Percentiles rank a stretch among this genome's conserved stretches.
Conservation (phyloP, 1,140 invertebrate species). For the Diplogasteroides magnus region DNA sequence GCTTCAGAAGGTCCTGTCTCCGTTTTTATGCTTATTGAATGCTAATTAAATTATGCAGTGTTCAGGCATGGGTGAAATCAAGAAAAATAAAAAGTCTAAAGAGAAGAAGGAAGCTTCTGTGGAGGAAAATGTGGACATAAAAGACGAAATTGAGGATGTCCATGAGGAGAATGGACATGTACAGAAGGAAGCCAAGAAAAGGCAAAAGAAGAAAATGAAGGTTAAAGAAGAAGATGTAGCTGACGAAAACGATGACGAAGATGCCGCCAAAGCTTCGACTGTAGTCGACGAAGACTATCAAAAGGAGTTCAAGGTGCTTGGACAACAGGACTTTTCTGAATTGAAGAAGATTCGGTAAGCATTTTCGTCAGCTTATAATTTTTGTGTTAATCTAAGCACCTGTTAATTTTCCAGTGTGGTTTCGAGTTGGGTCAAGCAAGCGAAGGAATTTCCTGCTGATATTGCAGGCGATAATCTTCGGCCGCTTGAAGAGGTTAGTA, state of each 20-base stretch:
- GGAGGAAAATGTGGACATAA: too few relatives aligned
- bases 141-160: too few relatives aligned
- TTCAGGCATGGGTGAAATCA: background rate
- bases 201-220: background rate
- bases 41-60: too few relatives aligned
- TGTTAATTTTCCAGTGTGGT: slow-evolving; percentile 9
- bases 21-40: too few relatives aligned
- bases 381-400: background rate
- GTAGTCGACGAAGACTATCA: background rate
- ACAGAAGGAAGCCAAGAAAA: background rate
- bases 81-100: background rate
- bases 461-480: slow-evolving; percentile 4
- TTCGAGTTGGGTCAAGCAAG: slow-evolving; percentile 17
- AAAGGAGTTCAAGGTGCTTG: slow-evolving; percentile 24
- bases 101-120: background rate
- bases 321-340: slow-evolving; percentile 19
- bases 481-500: background rate
- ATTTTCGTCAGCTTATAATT: background rate
- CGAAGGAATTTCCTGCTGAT: slow-evolving; percentile 14
- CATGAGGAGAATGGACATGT: slow-evolving; percentile 4
- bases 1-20: too few relatives aligned
- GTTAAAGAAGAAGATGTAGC: background rate
- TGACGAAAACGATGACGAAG: background rate
- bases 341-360: slow-evolving; percentile 19
- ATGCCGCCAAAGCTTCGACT: background rate